Base-by-base conservation (phyloP, 1,140 invertebrate species). In the fruit fly (Drosophila melanogaster) region DNA sequence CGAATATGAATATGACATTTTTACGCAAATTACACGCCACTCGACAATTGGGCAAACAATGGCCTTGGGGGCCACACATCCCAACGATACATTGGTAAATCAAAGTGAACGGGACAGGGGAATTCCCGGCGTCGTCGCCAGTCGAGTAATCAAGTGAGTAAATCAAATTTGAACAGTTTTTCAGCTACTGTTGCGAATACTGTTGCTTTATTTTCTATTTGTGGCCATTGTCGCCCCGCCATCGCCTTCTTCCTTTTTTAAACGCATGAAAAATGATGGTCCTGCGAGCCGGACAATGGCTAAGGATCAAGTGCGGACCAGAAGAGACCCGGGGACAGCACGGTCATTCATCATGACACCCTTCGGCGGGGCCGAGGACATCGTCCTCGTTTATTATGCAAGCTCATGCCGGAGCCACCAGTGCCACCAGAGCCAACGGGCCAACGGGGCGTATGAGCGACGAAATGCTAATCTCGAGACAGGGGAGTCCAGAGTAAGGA, bases 131-230 rank as follows among this genome's bases (percentile, higher is more conserved):
- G 3, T 4, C 37, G 1, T 14, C 14, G 5, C 12, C 8, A 2
- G 17, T 11, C 51, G 64, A 66, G 79, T 87, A 87, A 87, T 87
- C 84, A 87, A 87, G 84, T 89, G 84, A 89, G 84, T 89, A 87
- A 87, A 87, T 87, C 84, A 87, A 87, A 89, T 87, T 87, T 90
- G 76, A 84, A 87, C 84, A 87, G 79, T 85, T 80, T 84, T 85
- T 66, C 76, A 80, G 72, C 66, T 59, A 49, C 66, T 70, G 62
- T 60, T 40, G 58, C 33, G 30, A 44, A 44, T 47, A 24, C 22
- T 24, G 19, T 49, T 30, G 46, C 58, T 58, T n/a, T 12, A 33
- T 11, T 46, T 54, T 40, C 15, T 33, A 35, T 33, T 43, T 56
- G 40, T 14, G 2, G 33, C 1, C 22, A 19, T 55, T n/a, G n/a